These are phyloP conservation scores for Cyprichromis sp. DNA, from an alignment of 2,113 vertebrate species.

Conservation along the genomic window DNA sequence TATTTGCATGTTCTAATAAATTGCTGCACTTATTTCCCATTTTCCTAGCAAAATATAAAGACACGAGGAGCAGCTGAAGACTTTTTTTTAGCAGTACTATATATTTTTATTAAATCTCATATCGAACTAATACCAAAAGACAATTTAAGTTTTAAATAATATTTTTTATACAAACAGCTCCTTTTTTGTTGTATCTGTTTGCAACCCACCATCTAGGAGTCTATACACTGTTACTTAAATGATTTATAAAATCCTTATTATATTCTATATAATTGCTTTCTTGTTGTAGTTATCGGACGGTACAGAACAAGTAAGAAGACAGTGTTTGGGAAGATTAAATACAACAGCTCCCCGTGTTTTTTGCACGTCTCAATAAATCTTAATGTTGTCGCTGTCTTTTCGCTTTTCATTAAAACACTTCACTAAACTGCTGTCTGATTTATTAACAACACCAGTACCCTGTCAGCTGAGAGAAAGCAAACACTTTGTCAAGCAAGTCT, in stretches of 20 bases:
- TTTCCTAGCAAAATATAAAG: neutral
- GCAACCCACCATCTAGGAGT: neutral
- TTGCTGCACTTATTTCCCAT: neutral
- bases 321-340: neutral
- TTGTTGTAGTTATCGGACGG: neutral
- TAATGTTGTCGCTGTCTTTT: neutral
- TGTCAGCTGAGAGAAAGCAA: slow-evolving; percentile 15
- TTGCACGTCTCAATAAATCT: neutral
- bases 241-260: neutral
- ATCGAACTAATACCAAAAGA: neutral
- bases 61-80: neutral
- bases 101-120: neutral
- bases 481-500: slow-evolving; percentile 10
- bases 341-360: neutral
- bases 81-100: neutral
- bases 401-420: slow-evolving; percentile 3
- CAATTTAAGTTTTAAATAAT: neutral
- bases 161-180: neutral
- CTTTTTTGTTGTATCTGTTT: neutral
- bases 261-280: neutral
- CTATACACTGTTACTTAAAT: neutral
- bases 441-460: neutral
- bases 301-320: neutral
- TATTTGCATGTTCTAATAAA: neutral
- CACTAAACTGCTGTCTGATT: neutral